Evolutionary conservation across 2,888 invertebrate species (phyloP), one percentile per base, ranked within the genome.

Genomic region (Drosophila crucigera): DNA sequence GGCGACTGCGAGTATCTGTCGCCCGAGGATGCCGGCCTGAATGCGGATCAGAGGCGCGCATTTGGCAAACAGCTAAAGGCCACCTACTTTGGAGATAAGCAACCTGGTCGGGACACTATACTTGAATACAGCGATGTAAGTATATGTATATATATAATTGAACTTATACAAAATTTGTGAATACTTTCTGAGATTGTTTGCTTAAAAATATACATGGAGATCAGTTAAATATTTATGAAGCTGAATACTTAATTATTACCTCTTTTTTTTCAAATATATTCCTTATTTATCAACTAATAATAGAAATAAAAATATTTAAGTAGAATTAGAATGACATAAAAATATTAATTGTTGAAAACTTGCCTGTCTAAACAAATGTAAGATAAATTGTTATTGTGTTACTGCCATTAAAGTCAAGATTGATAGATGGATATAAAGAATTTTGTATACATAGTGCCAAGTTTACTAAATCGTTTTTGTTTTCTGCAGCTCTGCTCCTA

Each of bases 31-130:
- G 84, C 93, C 4, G 82, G 91, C 10, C 62, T 93, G 16, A 70
- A 83, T 78, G 59, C 73, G 41, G 84, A 91, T 69, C 82, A 93
- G 71, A 82, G 93, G 5, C 86, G 78, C 33, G 81, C 82, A 11
- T 91, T 93, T 39, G 94, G 94, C 2, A 82, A 91, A 4, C 91
- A 91, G 76, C 90, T 95, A 14, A 93, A 93, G 54, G 73, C 93
- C 22, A 89, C 92, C 14, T 94, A 94, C 82, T 94, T 94, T 78
- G 94, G 93, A 1, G 92, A 94, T 11, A 91, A 93, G 39, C 90
- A 92, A 56, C 91, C 94, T 3, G 89, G 91, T 4, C 82, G 72
- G 63, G 85, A 93, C 30, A 93, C 93, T 37, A 87, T 94, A 4
- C 89, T 94, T 43, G 89, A 92, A 69, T 93, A 93, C 76, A 86